Evolutionary conservation across 2,797 vertebrate species (phyloP), one percentile per base, ranked within the genome.

Genomic region (Tragelaphus eurycerus): DNA sequence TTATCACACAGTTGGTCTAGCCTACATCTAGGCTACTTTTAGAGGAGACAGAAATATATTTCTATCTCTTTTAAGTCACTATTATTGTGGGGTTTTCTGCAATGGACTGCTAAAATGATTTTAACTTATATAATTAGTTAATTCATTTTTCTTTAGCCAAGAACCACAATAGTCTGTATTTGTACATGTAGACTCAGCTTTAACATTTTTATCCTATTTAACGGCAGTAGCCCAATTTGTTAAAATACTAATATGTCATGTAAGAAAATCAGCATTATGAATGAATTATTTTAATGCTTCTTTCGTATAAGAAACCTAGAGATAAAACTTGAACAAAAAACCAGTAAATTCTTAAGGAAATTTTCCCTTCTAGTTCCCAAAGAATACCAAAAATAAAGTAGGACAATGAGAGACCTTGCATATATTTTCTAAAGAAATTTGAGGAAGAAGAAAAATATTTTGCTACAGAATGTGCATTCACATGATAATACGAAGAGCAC

Each of bases 361-460:
- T 34, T 8, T 89, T 93, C 31, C n/a, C 27, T 82, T 76, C 11
- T 12, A 64, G n/a, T 23, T n/a, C 11, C 54, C 17, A 15, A 16
- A 55, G n/a, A 90, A 62, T 52, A 74, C 5, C 85, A 50, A 79
- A 90, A 90, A 46, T 50, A 46, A 76, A 76, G 14, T 50, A 50
- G 13, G 71, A 23, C 0, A 89, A 96, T 46, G 1, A 81, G 31
- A 97, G 25, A 57, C 48, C 7, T 7, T 74, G 1, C 9, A 71
- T 11, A 54, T 76, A 84, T 79, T 96, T 96, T 95, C 11, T 91
- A 87, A 93, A 93, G 92, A 64, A 93, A 88, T 81, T 95, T 89
- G 83, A 25, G 38, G 17, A 71, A 95, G 46, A 96, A n/a, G 19
- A 89, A 93, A 71, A 89, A 60, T 34, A 74, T 8, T 87, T 31